phyloP scores from a whole-genome alignment of 2,888 invertebrate genomes.

The Chrysotoxum bicinctum region DNA sequence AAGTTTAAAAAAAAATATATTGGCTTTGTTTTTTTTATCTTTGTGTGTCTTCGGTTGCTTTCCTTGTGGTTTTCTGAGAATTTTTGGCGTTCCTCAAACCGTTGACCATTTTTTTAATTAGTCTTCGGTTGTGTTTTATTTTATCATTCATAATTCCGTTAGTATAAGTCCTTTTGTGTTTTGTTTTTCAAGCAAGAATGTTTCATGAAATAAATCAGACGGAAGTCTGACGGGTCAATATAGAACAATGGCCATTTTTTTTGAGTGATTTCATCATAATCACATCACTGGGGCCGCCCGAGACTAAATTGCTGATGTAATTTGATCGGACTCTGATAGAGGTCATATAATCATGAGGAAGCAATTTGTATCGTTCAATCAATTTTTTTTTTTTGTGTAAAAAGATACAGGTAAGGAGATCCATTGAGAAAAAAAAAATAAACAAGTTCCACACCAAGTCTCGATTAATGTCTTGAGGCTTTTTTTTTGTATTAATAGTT shows the following conservation, averaged over 20 bases:
- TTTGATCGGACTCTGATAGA: conserved; percentile 19
- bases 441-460: conserved; percentile 19
- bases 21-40: conserved; percentile 22
- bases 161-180: conserved; percentile 33
- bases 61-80: conserved; percentile 35
- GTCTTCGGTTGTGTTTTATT: conserved; percentile 3
- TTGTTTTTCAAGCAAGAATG: background rate
- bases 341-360: conserved; percentile 39
- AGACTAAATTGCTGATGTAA: conserved; percentile 34
- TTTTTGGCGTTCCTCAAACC: background rate
- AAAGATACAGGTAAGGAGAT: conserved; percentile 1
- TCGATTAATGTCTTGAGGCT: background rate
- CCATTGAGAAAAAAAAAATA: conserved; percentile 11
- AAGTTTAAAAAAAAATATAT: conserved; percentile 6
- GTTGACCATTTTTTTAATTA: conserved; percentile 40
- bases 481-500: background rate
- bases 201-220: conserved; percentile 49
- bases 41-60: conserved; percentile 12
- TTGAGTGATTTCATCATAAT: conserved; percentile 36
- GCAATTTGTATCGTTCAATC: conserved; percentile 28
- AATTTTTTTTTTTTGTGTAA: background rate
- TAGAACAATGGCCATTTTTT: conserved; percentile 58
- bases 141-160: conserved; percentile 36
- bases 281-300: background rate
- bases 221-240: conserved; percentile 56